Evolutionary conservation across 2,888 invertebrate species (phyloP), one percentile per base, ranked within the genome.

Genomic region (Aleiodes alternator): DNA sequence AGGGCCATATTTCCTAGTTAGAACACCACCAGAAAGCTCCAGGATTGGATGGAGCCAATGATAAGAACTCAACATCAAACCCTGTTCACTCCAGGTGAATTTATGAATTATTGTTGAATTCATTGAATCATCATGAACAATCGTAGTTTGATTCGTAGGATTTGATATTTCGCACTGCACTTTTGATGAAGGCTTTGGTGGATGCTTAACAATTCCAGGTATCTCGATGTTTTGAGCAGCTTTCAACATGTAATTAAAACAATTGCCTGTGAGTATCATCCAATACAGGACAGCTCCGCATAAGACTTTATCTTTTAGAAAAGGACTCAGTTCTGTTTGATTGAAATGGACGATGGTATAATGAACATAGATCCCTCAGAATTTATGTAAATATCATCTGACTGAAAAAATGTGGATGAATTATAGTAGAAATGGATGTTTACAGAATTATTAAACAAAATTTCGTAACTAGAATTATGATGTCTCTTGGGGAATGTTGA

Each of bases 31-130:
- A 0, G 95, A 95, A 48, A 95, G 89, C 88, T 95, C 95, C 0
- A 93, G 92, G 0, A 93, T 61, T 92, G 94, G 94, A 84, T 95
- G 94, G 1, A 94, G 88, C 93, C 94, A 95, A 87, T 94, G 95
- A 85, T 94, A 95, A 0, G 93, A 92, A 0, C 94, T 94, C 73
- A 95, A 87, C 8, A 93, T 90, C 53, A 92, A 82, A 8, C 93
- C 93, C 86, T 94, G 94, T 73, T 93, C 93, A 83, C 92, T 92
- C 94, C 95, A 95, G 23, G 90, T 85, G 23, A 55, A 53, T 64
- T 72, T 7, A 23, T 66, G 34, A 29, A 59, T 48, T 50, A 12
- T 50, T 12, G 23, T 16, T 23, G 43, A 7, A 34, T 53, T 3
- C 9, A 51, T 51, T 12, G 50, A 12, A 11, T 8, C 23, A n/a